Evolutionary conservation across 2,888 invertebrate species (phyloP), one percentile per base, ranked within the genome.

Genomic region (Drosophila prostipennis): DNA sequence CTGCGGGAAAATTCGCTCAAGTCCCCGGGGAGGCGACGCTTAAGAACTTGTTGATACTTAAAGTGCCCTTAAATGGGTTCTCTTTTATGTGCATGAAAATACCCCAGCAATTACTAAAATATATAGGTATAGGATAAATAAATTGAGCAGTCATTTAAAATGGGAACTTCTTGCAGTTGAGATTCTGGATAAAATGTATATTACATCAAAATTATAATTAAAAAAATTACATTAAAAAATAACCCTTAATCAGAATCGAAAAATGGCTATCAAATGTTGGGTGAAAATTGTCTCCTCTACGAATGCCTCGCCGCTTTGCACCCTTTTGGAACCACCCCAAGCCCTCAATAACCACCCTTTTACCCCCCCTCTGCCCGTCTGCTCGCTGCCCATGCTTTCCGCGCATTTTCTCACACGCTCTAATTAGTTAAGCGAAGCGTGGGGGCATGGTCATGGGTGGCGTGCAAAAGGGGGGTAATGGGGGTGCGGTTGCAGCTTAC

Each of bases 391-490:
- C 23, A 29, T 36, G 36, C 40, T 67, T 72, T 73, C 43, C 49
- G 74, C 58, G 46, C 61, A 74, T 74, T 74, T 74, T 74, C 74
- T 74, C 74, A 74, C 74, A 74, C 74, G 69, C 69, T 78, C 78
- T 86, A 86, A 82, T 86, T 86, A 82, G 82, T 77, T 78, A 80
- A 86, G 78, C 78, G 86, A 83, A 71, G 86, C 82, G 68, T 78
- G 72, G 70, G 63, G 70, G 61, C 65, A 65, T 64, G 65, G 53
- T 53, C 64, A 64, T 37, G 55, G 69, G 14, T 11, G 43, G 29
- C 34, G 36, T 19, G 19, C n/a, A 19, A 37, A 23, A 40, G 26
- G 46, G 10, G 46, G 10, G 43, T 26, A 6, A 26, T 26, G 26
- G 26, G 48, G 23, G 23, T 34, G 52, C 19, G 51, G 51, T 52